Conservation (phyloP, 2,113 vertebrate species). For the Apodemus speciosus region DNA sequence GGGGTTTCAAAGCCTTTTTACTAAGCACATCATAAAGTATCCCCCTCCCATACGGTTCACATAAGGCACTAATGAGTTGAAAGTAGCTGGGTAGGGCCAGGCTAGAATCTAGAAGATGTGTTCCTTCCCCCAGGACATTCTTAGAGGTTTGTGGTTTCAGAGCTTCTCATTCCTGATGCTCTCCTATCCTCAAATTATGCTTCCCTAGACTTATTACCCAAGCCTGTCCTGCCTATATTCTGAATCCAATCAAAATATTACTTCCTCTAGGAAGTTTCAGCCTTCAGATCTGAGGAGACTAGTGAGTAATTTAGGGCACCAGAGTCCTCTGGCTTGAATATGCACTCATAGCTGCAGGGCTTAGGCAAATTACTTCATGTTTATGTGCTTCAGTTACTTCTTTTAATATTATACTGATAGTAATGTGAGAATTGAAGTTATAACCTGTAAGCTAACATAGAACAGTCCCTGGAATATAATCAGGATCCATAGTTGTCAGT, state of each 20-base stretch:
- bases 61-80: rapidly evolving
- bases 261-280: neutral
- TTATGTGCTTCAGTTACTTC: neutral
- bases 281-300: neutral
- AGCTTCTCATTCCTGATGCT: neutral
- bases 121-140: no score
- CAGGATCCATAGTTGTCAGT: neutral
- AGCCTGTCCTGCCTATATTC: neutral
- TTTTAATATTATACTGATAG: neutral
- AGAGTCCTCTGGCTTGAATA: neutral
- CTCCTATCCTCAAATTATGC: neutral
- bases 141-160: neutral
- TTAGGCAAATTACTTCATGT: neutral
- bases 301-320: rapidly evolving
- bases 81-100: neutral
- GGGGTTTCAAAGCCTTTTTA: neutral
- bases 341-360: neutral
- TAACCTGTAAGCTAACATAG: neutral
- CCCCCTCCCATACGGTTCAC: no score
- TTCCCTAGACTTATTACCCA: neutral
- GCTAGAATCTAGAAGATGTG: neutral
- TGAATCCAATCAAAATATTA: neutral
- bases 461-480: neutral
- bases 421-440: neutral
- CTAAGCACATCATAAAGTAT: rapidly evolving